Evolutionary conservation across 2,797 vertebrate genomes (phyloP).

Genomic region (Gouania willdenowi): DNA sequence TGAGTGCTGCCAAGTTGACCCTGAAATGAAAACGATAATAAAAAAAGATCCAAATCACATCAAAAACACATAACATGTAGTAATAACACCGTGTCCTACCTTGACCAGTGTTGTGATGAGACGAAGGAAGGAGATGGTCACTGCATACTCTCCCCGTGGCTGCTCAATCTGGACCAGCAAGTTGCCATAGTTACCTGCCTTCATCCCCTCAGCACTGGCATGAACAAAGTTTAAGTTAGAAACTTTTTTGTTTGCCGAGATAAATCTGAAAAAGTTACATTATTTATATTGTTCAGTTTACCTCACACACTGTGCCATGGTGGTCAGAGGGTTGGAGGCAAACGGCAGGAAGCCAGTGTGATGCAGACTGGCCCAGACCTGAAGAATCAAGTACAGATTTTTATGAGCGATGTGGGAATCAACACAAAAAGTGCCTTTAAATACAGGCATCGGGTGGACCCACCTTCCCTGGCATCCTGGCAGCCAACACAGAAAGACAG

Average conservation of each 20-base stretch:
- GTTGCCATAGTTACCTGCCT: conserved; percentile 93
- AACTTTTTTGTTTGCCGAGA: background rate
- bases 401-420: too few species aligned
- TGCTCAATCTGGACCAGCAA: conserved; percentile 92
- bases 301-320: conserved; percentile 88
- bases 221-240: background rate
- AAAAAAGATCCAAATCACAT: too few species aligned
- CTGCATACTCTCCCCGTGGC: conserved; percentile 90
- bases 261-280: too few species aligned
- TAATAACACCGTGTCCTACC: conserved; percentile 59
- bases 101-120: conserved; percentile 91
- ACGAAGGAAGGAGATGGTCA: conserved; percentile 91
- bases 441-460: too few species aligned
- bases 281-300: conserved; percentile 43
- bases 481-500: conserved; percentile 90
- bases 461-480: conserved; percentile 93
- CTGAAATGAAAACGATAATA: conserved; percentile 60
- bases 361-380: conserved; percentile 97
- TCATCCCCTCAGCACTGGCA: conserved; percentile 93
- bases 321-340: conserved; percentile 84
- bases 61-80: background rate
- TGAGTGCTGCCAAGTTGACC: conserved; percentile 94
- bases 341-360: conserved; percentile 96
- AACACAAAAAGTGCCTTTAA: too few species aligned
- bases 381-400: background rate